Conservation (phyloP, 1,140 invertebrate genomes). For the Lordiphosa collinella region DNA sequence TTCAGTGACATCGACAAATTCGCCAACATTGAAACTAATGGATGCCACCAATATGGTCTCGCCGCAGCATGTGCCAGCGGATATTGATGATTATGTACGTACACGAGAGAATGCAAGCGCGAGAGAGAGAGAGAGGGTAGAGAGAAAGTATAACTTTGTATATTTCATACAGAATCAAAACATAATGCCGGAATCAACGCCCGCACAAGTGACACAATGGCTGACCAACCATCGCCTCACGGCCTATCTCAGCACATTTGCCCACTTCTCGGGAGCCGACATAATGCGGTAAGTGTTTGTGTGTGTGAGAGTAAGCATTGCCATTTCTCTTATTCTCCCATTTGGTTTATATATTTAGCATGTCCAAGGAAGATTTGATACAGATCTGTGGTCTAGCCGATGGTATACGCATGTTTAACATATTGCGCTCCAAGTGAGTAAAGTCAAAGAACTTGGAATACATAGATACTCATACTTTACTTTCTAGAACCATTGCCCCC, state of each 20-base stretch:
- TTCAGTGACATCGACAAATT: conserved; percentile 79
- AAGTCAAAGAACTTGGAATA: not conserved
- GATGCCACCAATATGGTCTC: conserved; percentile 77
- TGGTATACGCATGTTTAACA: conserved; percentile 94
- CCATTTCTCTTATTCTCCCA: conserved; percentile 7
- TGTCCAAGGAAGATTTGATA: conserved; percentile 93
- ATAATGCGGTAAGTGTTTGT: conserved; percentile 82
- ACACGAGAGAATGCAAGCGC: not conserved
- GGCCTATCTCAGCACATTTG: conserved; percentile 87
- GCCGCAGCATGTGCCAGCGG: conserved; percentile 63
- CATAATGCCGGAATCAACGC: conserved; percentile 82
- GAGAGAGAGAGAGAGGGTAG: not conserved
- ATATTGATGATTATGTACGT: conserved; percentile 74
- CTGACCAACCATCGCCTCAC: conserved; percentile 89
- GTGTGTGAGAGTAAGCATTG: no score
- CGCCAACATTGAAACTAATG: conserved; percentile 76
- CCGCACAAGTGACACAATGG: conserved; percentile 89
- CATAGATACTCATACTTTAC: no score
- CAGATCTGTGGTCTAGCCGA: conserved; percentile 96
- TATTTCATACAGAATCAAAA: conserved; percentile 64
- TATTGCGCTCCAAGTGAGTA: conserved; percentile 88
- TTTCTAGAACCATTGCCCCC: conserved; percentile 87
- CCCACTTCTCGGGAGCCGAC: conserved; percentile 93
- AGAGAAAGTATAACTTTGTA: conserved; percentile 14
- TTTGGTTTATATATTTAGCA: conserved; percentile 77